These are phyloP conservation scores for Copidosoma floridanum DNA, from an alignment of 1,140 invertebrate genomes.

Conservation along the genomic window DNA sequence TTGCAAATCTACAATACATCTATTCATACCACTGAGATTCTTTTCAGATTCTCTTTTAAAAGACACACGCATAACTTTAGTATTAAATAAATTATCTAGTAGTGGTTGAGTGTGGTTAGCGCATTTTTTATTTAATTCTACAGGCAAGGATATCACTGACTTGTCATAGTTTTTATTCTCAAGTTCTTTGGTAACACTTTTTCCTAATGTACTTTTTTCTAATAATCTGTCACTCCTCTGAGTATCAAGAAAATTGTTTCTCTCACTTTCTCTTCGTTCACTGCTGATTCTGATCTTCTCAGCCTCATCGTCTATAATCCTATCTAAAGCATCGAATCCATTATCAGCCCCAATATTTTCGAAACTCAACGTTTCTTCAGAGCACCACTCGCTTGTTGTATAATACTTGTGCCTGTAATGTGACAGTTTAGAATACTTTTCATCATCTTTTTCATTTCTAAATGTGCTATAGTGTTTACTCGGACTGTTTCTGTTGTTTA, in stretches of 20 bases:
- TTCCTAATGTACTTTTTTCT: no score
- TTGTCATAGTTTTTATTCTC: no score
- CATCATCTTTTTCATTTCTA: no score
- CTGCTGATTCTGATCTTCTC: background rate
- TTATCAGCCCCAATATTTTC: slow-evolving; percentile 7
- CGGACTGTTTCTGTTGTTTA: no score
- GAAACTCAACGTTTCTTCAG: slow-evolving; percentile 4
- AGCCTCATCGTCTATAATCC: background rate
- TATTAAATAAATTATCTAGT: no score
- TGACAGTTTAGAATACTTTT: no score
- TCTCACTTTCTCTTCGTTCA: background rate
- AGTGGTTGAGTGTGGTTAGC: background rate
- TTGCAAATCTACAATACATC: slow-evolving; percentile 19
- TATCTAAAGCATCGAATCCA: background rate
- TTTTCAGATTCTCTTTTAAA: background rate
- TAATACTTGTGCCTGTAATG: slow-evolving; percentile 4
- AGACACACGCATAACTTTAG: no score
- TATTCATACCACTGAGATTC: background rate
- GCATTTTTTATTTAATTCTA: background rate
- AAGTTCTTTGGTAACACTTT: no score
- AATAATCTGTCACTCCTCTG: no score
- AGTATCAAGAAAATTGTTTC: no score
- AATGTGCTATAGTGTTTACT: no score
- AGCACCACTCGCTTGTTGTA: slow-evolving; percentile 16
- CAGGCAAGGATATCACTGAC: background rate